Evolutionary conservation across 2,888 invertebrate genomes (phyloP), one percentile per base, ranked within the genome.

Genomic region (Priocnemis perturbator): DNA sequence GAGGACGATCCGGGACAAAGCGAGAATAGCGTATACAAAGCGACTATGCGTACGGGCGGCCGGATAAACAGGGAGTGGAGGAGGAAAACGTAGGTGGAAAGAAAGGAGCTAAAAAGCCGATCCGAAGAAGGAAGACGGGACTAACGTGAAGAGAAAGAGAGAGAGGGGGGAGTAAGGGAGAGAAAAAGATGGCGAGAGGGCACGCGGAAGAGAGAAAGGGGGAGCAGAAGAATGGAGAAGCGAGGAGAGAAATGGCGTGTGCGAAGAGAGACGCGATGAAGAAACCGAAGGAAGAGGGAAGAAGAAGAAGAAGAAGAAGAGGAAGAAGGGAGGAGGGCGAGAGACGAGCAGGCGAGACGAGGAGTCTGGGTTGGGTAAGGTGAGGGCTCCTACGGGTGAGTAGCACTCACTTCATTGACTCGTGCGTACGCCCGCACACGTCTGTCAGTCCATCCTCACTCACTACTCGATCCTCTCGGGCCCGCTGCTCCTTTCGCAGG

Each of bases 351-450:
- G 70, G 64, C 53, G 71, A 68, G 64, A 76, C 72, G 81, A 76
- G 69, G 81, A 58, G 68, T 69, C 79, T 76, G 76, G 77, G 83
- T 81, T 77, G 79, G 79, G 81, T 78, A 79, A 78, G 78, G 84
- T 77, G 79, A 83, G 83, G 83, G 78, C 83, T 83, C 76, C 79
- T 82, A 76, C 73, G 81, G 81, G 79, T 78, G 82, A 83, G 84
- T 81, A 85, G 77, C 84, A 85, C 79, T 84, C 82, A 82, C 81
- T 85, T 78, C 83, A 85, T 84, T 85, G 84, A 85, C 83, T 84
- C 79, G 80, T 79, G 81, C 79, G 84, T 81, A 84, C 85, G 84
- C 80, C 80, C 81, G 85, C 82, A 37, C 37, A 81, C 79, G 80
- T 79, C 79, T 78, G 81, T 80, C 79, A 76, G 81, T 79, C 74